Evolutionary conservation across 2,113 vertebrate genomes (phyloP).

Genomic region (Chionis minor): DNA sequence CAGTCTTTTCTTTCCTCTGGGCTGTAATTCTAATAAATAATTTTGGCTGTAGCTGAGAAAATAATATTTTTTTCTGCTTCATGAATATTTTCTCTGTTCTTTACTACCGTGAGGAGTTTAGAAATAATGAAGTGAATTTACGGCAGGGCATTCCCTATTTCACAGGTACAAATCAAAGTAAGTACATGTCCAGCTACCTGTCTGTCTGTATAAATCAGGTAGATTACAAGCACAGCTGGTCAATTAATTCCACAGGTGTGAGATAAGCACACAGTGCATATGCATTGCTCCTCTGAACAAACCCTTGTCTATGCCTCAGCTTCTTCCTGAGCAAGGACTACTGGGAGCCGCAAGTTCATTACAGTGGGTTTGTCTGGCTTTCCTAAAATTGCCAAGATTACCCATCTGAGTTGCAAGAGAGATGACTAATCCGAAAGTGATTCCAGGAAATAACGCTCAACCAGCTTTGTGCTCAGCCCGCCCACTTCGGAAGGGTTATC

Average conservation of each 20-base stretch:
- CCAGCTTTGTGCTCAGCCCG: neutral
- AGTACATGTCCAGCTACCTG: neutral
- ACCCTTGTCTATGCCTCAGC: neutral
- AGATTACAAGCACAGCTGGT: neutral
- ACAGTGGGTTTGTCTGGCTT: neutral
- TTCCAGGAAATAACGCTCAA: neutral
- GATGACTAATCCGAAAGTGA: neutral
- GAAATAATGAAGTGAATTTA: slow-evolving; percentile 1
- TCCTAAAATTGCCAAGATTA: neutral
- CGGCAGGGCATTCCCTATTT: neutral
- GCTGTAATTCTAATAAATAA: neutral
- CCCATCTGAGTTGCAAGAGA: neutral
- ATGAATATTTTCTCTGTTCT: neutral
- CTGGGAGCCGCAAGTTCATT: neutral
- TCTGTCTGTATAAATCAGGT: neutral
- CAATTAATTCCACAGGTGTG: neutral
- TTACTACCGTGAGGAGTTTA: neutral
- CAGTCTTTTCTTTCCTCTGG: neutral
- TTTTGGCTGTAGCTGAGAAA: neutral
- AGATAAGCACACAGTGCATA: neutral
- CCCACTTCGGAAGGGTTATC: neutral
- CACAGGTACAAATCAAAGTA: neutral
- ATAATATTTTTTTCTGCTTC: neutral
- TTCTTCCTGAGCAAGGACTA: neutral
- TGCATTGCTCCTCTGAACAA: neutral